Base-by-base conservation (phyloP, 2,888 invertebrate genomes). In the Pseudococcus longispinus region DNA sequence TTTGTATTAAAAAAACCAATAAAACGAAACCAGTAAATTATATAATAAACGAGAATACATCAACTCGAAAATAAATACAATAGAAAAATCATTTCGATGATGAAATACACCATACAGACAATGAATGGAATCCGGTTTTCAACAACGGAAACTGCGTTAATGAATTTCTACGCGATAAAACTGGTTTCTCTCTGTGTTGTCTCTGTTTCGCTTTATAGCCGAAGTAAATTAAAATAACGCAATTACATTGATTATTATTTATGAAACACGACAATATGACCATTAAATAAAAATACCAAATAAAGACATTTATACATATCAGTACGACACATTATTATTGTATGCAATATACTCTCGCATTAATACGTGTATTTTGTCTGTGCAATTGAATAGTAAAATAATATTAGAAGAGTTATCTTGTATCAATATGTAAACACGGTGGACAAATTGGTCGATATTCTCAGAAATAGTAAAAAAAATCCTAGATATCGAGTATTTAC, bases 201-300 rank as follows among this genome's bases (percentile, higher is more conserved):
- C 15, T 51, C 15, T 51, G 51, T 51, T 15, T 18, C 18, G n/a
- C 51, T 51, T 84, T 60, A 84, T 84, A 51, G 55, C 32, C 23
- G 84, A 51, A 84, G 84, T 84, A 84, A 84, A 84, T 84, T 51
- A 84, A 55, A 84, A 84, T 84, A 84, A 84, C 84, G 84, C 51
- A 84, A 84, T 84, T 84, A 84, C 84, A 32, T 84, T 51, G 84
- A 84, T 84, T 84, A 84, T 84, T 84, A 84, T 84, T 55, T 55
- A 84, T 84, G 84, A 44, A 55, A 84, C 65, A 65, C 55, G 55
- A 84, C 55, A 84, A 84, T 74, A 84, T 84, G 51, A 51, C 51
- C 84, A 55, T 84, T 84, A 51, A 55, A 55, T 84, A 55, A 84
- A 55, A 29, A 55, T 46, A 51, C 51, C 51, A 84, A 84, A 84